Evolutionary conservation across 2,888 invertebrate genomes (phyloP).

Genomic region (Pandemis heparana): DNA sequence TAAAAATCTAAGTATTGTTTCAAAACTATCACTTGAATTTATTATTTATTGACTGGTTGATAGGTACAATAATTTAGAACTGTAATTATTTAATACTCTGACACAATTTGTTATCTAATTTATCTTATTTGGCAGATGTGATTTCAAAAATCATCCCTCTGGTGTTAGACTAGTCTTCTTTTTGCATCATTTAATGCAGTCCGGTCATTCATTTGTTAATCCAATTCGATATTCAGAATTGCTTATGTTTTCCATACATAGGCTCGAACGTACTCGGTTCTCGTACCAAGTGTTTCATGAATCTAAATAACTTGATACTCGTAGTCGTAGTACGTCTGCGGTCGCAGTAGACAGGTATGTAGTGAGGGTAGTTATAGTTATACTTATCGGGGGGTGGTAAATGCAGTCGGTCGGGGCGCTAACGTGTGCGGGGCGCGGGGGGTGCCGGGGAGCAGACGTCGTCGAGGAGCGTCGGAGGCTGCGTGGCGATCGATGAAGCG

Average conservation of each 20-base stretch:
- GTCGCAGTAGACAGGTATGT: constrained; percentile 70
- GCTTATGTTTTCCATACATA: neutral
- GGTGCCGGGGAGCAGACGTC: constrained; percentile 72
- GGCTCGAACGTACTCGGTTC: neutral
- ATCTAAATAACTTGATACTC: constrained; percentile 40
- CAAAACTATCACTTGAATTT: too few relatives aligned
- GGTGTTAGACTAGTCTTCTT: too few relatives aligned
- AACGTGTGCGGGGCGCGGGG: constrained; percentile 73
- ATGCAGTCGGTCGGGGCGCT: constrained; percentile 85
- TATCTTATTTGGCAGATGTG: too few relatives aligned
- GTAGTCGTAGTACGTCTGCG: constrained; percentile 45
- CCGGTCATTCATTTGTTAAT: too few relatives aligned
- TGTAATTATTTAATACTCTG: too few relatives aligned
- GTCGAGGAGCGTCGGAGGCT: constrained; percentile 84
- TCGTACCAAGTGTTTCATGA: neutral
- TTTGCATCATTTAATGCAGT: too few relatives aligned
- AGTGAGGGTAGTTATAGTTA: constrained; percentile 50
- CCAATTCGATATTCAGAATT: neutral
- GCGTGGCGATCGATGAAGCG: constrained; percentile 86
- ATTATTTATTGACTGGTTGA: too few relatives aligned
- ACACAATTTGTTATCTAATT: too few relatives aligned
- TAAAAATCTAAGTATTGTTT: too few relatives aligned
- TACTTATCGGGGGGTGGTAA: constrained; percentile 77
- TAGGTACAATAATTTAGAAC: too few relatives aligned
- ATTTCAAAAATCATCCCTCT: too few relatives aligned